phyloP scores from a whole-genome alignment of 2,888 invertebrate species.

The Mycalesis mineus region DNA sequence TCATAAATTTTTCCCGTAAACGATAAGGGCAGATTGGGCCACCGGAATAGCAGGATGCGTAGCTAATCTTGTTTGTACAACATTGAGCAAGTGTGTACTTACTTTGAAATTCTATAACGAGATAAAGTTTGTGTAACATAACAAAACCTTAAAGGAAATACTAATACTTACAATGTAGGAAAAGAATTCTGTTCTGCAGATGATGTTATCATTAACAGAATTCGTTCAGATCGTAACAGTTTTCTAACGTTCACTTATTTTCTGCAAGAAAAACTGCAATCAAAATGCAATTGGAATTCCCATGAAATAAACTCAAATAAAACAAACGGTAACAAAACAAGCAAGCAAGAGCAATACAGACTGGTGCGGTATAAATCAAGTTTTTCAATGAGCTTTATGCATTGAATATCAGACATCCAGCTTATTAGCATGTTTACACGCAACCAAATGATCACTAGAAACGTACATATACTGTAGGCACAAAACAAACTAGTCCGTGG shows the following conservation, averaged over 20 bases:
- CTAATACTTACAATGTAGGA: too few species aligned
- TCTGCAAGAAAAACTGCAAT: conserved; percentile 5
- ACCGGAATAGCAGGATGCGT: conserved; percentile 73
- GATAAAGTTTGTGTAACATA: conserved; percentile 22
- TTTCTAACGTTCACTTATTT: not conserved
- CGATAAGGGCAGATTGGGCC: conserved; percentile 70
- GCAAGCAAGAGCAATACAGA: conserved; percentile 16
- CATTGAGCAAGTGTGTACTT: conserved; percentile 49
- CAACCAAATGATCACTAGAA: conserved; percentile 55
- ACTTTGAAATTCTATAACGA: conserved; percentile 35
- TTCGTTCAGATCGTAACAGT: too few species aligned
- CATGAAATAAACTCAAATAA: conserved; percentile 17
- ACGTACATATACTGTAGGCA: conserved; percentile 50
- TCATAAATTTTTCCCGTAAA: conserved; percentile 64
- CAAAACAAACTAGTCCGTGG: conserved; percentile 54
- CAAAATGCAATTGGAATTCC: conserved; percentile 12
- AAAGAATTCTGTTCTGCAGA: too few species aligned
- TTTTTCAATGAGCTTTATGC: conserved; percentile 26
- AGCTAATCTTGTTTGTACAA: conserved; percentile 67
- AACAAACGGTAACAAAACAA: conserved; percentile 15
- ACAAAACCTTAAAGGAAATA: not conserved
- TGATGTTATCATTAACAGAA: too few species aligned
- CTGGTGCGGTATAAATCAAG: conserved; percentile 22
- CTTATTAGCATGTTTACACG: conserved; percentile 45
- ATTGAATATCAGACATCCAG: conserved; percentile 26